Percentiles rank a stretch among this genome's conserved stretches.
Conservation (phyloP, 2,888 invertebrate species). For the Euclidia mi region DNA sequence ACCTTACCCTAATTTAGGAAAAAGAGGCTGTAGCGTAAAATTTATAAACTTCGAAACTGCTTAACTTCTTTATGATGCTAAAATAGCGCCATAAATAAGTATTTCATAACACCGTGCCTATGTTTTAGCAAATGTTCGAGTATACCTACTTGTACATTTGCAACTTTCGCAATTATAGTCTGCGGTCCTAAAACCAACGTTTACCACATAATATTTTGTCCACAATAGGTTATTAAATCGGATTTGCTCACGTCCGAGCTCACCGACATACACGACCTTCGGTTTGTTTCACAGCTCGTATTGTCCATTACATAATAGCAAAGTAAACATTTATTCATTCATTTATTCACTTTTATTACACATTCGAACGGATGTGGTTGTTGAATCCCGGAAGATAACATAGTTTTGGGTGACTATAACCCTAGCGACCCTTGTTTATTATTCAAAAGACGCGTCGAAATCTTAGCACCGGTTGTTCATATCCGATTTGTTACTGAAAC, state of each 20-base stretch:
- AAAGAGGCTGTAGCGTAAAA: too few species aligned
- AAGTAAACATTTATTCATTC: constrained; percentile 38
- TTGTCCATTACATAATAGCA: constrained; percentile 44
- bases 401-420: constrained; percentile 68
- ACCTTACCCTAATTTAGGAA: too few species aligned
- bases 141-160: too few species aligned
- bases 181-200: too few species aligned
- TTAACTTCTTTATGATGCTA: too few species aligned
- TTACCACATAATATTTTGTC: background rate
- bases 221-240: background rate
- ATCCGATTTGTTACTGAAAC: constrained; percentile 19
- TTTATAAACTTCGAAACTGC: too few species aligned
- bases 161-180: too few species aligned
- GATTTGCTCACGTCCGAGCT: background rate
- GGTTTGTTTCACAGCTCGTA: constrained; percentile 15
- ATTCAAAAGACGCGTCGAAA: constrained; percentile 72
- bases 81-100: too few species aligned
- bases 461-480: constrained; percentile 61
- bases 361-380: constrained; percentile 52
- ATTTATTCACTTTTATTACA: constrained; percentile 53
- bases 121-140: too few species aligned
- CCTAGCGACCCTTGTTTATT: constrained; percentile 73
- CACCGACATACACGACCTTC: constrained; percentile 7
- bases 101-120: too few species aligned
- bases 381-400: constrained; percentile 65